Conservation (phyloP, 1,140 invertebrate species). For the Trissolcus basalis region DNA sequence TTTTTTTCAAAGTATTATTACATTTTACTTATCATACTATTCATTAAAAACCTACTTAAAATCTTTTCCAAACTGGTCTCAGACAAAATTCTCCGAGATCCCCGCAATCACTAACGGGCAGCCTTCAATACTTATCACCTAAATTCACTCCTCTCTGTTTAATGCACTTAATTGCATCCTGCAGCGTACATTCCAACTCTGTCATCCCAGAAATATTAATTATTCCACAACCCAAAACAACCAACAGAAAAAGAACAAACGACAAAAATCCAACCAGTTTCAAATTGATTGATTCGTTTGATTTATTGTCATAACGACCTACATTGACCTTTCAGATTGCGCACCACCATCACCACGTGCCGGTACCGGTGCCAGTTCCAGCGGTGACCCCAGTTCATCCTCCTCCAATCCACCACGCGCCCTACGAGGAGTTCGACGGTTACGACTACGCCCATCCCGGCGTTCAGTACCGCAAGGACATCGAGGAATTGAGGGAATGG, state of each 20-base stretch:
- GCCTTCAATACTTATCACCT: too few species aligned
- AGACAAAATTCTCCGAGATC: too few species aligned
- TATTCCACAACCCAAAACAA: background rate
- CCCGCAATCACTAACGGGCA: too few species aligned
- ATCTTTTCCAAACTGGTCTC: too few species aligned
- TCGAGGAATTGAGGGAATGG: constrained; percentile 74
- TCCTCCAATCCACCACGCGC: constrained; percentile 28
- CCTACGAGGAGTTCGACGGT: constrained; percentile 65
- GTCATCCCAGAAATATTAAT: background rate
- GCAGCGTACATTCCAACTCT: too few species aligned
- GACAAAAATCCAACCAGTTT: background rate
- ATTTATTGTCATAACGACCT: constrained; percentile 42
- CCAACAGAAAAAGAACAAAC: background rate
- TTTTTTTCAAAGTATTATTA: too few species aligned
- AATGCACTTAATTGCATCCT: too few species aligned
- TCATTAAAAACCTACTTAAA: too few species aligned
- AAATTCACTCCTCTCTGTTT: too few species aligned
- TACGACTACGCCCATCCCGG: constrained; percentile 71
- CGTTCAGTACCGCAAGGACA: constrained; percentile 71
- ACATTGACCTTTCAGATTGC: constrained; percentile 70
- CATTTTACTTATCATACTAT: too few species aligned
- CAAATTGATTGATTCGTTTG: constrained; percentile 1
- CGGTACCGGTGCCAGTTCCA: constrained; percentile 75
- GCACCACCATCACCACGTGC: constrained; percentile 78
- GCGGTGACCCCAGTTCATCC: constrained; percentile 52